Evolutionary conservation across 2,113 vertebrate species (phyloP).

Genomic region (Phaethon lepturus): DNA sequence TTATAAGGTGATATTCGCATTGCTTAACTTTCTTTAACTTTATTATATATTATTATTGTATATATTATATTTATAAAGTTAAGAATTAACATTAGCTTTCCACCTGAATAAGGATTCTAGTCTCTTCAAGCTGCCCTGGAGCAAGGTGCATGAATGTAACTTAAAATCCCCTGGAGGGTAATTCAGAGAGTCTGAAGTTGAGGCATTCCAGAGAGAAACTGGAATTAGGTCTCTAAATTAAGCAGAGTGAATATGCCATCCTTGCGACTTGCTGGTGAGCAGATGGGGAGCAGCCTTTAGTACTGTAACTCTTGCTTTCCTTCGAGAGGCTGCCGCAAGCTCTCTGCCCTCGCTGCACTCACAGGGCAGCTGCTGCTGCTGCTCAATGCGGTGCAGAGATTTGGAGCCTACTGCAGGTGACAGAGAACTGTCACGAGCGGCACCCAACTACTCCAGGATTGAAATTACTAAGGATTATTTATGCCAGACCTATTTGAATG

Average conservation of each 20-base stretch:
- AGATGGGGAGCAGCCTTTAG: neutral
- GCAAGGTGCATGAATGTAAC: neutral
- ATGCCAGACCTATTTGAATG: neutral
- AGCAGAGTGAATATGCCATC: neutral
- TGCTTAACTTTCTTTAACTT: neutral
- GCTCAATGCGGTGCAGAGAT: neutral
- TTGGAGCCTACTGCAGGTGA: neutral
- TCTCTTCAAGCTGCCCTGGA: neutral
- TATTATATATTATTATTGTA: no score
- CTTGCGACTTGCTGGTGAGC: neutral
- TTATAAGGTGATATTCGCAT: neutral
- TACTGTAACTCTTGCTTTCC: neutral
- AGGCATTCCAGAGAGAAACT: neutral
- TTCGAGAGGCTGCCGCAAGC: rapidly evolving
- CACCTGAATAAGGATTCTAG: neutral
- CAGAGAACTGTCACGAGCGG: neutral
- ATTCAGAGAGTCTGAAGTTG: neutral
- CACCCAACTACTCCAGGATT: neutral
- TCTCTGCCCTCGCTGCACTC: neutral
- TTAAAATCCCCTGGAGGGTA: neutral
- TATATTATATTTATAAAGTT: no score
- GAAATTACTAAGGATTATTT: neutral
- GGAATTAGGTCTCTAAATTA: neutral
- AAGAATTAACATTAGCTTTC: neutral
- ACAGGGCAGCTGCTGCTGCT: neutral